Conservation (phyloP, 2,888 invertebrate genomes). For the Drosophila meridiana region DNA sequence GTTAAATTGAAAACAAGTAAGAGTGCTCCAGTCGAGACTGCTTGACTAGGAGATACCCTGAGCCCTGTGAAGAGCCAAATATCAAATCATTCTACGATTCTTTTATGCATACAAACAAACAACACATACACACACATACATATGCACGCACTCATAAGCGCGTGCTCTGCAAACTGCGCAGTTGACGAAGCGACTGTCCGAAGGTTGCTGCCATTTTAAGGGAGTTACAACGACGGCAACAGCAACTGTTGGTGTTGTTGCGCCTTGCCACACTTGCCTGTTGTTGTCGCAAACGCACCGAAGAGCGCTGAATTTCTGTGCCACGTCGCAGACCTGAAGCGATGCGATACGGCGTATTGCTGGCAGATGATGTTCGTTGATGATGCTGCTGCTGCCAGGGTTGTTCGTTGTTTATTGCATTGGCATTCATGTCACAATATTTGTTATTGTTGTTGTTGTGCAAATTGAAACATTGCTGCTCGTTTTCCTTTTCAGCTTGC, state of each 20-base stretch:
- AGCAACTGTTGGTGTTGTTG: conserved; percentile 30
- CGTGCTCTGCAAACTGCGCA: background rate
- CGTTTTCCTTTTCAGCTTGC: conserved; percentile 49
- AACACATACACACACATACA: no score
- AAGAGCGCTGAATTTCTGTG: conserved; percentile 76
- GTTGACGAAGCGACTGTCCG: conserved; percentile 31
- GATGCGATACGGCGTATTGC: conserved; percentile 55
- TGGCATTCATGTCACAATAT: conserved; percentile 68
- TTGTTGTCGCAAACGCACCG: conserved; percentile 83
- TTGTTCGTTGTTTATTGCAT: conserved; percentile 33
- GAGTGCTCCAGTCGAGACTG: no score
- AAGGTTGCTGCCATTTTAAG: conserved; percentile 44
- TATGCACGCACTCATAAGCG: no score
- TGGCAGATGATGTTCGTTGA: conserved; percentile 36
- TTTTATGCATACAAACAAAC: no score
- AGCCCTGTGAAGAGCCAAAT: no score
- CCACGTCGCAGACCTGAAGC: conserved; percentile 75
- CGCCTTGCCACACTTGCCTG: conserved; percentile 81
- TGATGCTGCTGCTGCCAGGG: conserved; percentile 20
- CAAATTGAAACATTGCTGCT: conserved; percentile 35
- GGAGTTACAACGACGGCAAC: conserved; percentile 24
- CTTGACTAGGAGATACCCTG: no score
- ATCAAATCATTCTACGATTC: no score
- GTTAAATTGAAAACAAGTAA: no score
- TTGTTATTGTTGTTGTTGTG: conserved; percentile 49